A percentile compares a stretch with the other conserved stretches of the same genome.
Evolutionary conservation across 2,113 vertebrate genomes (phyloP).

Genomic region (Noturus placidus): DNA sequence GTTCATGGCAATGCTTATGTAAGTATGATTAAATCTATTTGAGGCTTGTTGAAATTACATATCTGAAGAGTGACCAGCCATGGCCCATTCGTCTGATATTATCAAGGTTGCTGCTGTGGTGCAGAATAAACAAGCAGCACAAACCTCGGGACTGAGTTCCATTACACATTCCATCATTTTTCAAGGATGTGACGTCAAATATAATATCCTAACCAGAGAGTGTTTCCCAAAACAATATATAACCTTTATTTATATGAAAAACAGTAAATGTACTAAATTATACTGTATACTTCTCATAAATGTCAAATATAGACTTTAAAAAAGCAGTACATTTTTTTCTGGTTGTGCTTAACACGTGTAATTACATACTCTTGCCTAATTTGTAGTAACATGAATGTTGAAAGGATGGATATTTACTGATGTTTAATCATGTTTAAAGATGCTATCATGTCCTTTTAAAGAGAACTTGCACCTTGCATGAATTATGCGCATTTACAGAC

Average conservation of each 20-base stretch:
- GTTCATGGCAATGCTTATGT: conserved; percentile 43
- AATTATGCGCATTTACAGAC: background rate
- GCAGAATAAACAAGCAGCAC: conserved; percentile 40
- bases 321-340: background rate
- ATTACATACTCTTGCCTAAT: background rate
- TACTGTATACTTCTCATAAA: background rate
- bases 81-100: conserved; percentile 47
- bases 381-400: background rate
- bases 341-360: background rate
- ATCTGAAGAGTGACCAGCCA: conserved; percentile 25
- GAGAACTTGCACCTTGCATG: background rate
- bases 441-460: background rate
- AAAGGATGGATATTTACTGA: background rate
- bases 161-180: conserved; percentile 38
- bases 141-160: conserved; percentile 14
- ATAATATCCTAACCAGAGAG: background rate
- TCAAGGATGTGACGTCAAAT: conserved; percentile 17
- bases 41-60: conserved; percentile 40
- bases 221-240: background rate
- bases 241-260: background rate
- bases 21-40: conserved; percentile 55
- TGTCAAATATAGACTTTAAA: background rate
- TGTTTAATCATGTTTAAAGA: background rate
- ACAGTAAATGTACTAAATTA: background rate
- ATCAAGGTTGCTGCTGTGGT: conserved; percentile 36